Evolutionary conservation across 2,888 invertebrate genomes (phyloP).

Genomic region (Pristionchus japonicus): DNA sequence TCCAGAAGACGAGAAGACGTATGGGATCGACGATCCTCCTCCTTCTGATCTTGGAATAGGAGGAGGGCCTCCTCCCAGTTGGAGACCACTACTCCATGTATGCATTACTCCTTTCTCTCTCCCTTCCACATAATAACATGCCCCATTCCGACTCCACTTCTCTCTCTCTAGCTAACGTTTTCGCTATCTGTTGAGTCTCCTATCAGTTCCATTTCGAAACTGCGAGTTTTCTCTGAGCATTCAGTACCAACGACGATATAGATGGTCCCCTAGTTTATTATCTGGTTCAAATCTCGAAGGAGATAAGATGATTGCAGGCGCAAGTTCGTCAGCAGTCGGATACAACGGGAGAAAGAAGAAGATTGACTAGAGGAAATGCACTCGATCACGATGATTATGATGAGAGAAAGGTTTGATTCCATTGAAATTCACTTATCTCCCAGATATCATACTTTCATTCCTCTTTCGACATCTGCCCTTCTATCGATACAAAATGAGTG

Average conservation of each 20-base stretch:
- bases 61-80: slow-evolving; percentile 8
- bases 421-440: not conserved
- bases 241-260: not conserved
- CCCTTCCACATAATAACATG: not conserved
- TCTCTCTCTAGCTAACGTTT: not conserved
- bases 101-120: not conserved
- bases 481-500: not conserved
- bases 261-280: too few relatives aligned
- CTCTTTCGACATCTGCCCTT: not conserved
- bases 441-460: not conserved
- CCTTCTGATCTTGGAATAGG: slow-evolving; percentile 17
- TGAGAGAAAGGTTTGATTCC: not conserved
- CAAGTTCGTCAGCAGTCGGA: slow-evolving; percentile 3
- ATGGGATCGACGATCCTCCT: slow-evolving; percentile 36
- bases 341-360: slow-evolving; percentile 17
- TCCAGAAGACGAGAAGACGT: slow-evolving; percentile 38
- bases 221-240: not conserved
- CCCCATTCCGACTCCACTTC: not conserved
- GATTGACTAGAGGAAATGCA: not conserved
- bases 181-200: not conserved
- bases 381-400: not conserved
- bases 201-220: not conserved
- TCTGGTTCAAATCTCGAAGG: too few relatives aligned
- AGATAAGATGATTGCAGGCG: not conserved
- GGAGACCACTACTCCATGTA: slow-evolving; percentile 40